These are phyloP conservation scores for Epizoanthus rinbou DNA, from an alignment of 92 coral and sea anemone species.

Conservation along the genomic window DNA sequence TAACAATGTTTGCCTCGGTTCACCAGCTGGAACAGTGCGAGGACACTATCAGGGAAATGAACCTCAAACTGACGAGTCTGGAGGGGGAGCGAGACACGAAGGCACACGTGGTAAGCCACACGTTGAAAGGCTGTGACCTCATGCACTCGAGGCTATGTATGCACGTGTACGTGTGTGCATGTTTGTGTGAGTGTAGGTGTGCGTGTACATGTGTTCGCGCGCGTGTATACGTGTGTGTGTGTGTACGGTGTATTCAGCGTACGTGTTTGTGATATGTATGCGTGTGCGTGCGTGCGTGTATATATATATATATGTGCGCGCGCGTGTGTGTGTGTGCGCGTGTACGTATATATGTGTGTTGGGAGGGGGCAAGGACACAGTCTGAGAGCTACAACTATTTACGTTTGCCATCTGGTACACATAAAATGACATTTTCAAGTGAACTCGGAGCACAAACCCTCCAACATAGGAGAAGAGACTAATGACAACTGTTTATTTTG, in stretches of 20 bases:
- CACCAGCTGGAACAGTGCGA: constrained; percentile 92
- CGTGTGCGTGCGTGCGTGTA: too few species aligned
- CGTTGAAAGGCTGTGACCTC: neutral
- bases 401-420: too few species aligned
- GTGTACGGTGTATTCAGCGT: too few species aligned
- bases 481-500: neutral
- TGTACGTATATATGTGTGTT: too few species aligned
- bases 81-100: constrained; percentile 87
- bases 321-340: too few species aligned
- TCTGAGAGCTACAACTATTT: too few species aligned
- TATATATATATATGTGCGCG: too few species aligned
- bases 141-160: neutral
- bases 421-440: too few species aligned
- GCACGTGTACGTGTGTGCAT: neutral
- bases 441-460: neutral
- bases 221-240: too few species aligned
- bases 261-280: neutral
- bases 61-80: constrained; percentile 83
- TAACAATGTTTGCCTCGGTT: neutral
- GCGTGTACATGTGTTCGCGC: neutral
- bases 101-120: constrained; percentile 79
- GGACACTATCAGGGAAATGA: constrained; percentile 91
- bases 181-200: neutral
- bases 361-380: too few species aligned
- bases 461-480: too few species aligned